Evolutionary conservation across 1,140 invertebrate species (phyloP).

Genomic region (Atta texana): DNA sequence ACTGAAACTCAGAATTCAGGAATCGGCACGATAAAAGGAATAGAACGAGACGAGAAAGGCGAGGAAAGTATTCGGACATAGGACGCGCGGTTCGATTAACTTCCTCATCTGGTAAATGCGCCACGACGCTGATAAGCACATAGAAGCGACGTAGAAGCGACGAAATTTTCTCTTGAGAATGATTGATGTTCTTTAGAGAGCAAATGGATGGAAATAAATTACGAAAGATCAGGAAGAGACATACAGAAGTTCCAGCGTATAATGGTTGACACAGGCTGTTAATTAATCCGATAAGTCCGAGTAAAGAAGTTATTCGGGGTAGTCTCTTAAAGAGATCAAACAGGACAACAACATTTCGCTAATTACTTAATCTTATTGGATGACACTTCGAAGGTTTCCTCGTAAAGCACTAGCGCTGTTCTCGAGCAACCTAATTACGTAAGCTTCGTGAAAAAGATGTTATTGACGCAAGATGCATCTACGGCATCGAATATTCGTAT

Average conservation of each 20-base stretch:
- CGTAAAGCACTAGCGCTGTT: conserved; percentile 17
- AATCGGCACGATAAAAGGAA: conserved; percentile 49
- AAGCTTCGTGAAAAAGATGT: neutral
- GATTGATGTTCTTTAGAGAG: neutral
- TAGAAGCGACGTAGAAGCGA: conserved; percentile 9
- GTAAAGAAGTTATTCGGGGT: neutral
- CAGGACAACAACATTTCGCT: conserved; percentile 37
- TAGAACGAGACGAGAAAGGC: neutral
- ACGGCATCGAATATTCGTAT: neutral
- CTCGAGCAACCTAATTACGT: conserved; percentile 1
- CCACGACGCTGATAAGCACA: conserved; percentile 7
- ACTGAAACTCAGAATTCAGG: conserved; percentile 35
- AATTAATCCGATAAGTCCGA: conserved; percentile 41
- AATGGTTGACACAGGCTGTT: neutral
- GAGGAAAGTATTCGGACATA: neutral
- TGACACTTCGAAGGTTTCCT: conserved; percentile 59
- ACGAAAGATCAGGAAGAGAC: neutral
- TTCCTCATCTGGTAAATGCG: conserved; percentile 24
- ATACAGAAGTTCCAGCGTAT: neutral
- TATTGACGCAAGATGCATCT: neutral
- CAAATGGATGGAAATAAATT: conserved; percentile 25
- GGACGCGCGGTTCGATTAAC: conserved; percentile 24
- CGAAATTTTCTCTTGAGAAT: neutral
- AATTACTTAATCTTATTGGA: conserved; percentile 66
- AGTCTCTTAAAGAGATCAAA: conserved; percentile 26